Base-by-base conservation (phyloP, 2,797 vertebrate genomes). In the Sandelia bainsii region DNA sequence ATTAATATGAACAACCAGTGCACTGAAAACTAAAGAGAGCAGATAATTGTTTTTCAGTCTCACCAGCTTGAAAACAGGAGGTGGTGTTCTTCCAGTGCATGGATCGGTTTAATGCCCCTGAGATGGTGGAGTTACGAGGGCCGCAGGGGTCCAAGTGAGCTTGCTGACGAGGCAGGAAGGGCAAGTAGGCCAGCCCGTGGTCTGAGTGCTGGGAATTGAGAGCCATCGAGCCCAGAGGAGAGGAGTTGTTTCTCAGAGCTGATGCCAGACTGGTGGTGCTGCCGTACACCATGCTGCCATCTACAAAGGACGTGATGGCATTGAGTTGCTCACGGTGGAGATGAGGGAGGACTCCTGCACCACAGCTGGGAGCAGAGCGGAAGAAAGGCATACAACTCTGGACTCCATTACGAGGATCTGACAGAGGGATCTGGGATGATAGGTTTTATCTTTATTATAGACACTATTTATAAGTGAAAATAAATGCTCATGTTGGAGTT, bases 311-410 rank as follows among this genome's bases (percentile, higher is more conserved):
- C 16, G 93, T 96, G 90, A 96, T 94, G 89, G 93, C 93, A 5
- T 95, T 96, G 40, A 95, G 93, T 85, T 96, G 95, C 90, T 96
- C 94, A 11, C 94, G 73, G 44, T 82, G 91, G 32, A 50, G 88
- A 8, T 74, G 81, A 22, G 87, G 81, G 11, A 45, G 59, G 13
- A 82, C 46, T 13, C 82, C 79, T 3, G 23, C 19, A 0, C 76
- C 83, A 72, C 96, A 97, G 56, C 91, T 93, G 0, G 97, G 96
- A 4, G 97, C 96, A 0, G 96, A 96, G 65, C 95, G 95, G 85
- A 97, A 94, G 67, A 98, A 97, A 0, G 96, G 95, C 95, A 98
- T 96, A 72, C 96, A 98, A 11, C 88, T 89, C 84, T 94, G 90
- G 4, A 94, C 17, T n/a, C 61, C 89, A 13, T 72, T 52, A 8